Evolutionary conservation across 2,797 vertebrate genomes (phyloP).

Genomic region (Harpagifer antarcticus): DNA sequence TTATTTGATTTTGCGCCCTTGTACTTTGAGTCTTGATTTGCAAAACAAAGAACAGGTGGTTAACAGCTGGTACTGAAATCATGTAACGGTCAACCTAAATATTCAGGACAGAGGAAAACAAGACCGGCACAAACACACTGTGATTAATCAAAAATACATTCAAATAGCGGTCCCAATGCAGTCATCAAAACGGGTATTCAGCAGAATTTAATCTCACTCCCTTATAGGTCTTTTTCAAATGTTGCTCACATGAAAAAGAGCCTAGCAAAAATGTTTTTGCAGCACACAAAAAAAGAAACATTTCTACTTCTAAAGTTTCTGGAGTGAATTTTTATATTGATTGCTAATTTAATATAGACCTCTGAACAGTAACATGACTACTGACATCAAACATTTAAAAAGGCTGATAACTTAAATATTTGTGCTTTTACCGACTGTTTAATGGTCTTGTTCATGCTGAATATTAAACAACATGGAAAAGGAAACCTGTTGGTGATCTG

Average conservation of each 20-base stretch:
- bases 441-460: neutral
- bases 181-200: constrained; percentile 4
- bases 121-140: constrained; percentile 12
- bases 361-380: neutral
- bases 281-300: constrained; percentile 2
- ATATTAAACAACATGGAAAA: neutral
- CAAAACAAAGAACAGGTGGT: neutral
- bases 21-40: constrained; percentile 5
- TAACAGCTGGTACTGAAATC: constrained; percentile 4
- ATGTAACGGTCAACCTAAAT: neutral
- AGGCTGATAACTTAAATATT: constrained; percentile 2
- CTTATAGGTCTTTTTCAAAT: neutral
- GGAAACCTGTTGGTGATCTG: neutral
- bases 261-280: neutral
- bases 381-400: neutral
- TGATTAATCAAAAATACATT: constrained; percentile 38
- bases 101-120: neutral
- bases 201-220: neutral
- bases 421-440: neutral
- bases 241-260: neutral
- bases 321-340: constrained; percentile 6
- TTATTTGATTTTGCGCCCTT: neutral
- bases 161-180: constrained; percentile 26
- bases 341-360: neutral
- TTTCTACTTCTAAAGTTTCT: neutral